These are phyloP conservation scores for Mythimna pallens DNA, from an alignment of 2,888 invertebrate species.

Conservation along the genomic window DNA sequence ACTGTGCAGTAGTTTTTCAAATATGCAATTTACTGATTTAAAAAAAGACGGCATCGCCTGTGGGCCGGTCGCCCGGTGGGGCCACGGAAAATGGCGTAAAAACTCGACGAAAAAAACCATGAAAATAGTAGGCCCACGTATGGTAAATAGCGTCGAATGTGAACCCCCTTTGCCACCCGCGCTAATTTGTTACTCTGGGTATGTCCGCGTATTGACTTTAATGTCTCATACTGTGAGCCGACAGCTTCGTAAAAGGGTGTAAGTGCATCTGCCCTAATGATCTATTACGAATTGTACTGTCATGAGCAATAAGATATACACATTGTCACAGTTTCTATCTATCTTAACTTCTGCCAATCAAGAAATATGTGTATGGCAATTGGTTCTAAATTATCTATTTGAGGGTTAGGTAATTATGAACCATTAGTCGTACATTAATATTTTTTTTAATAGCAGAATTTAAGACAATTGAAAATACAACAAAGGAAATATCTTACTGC, in stretches of 20 bases:
- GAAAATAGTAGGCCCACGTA: constrained; percentile 85
- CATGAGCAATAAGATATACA: no score
- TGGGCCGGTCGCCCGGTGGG: constrained; percentile 80
- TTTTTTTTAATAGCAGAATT: no score
- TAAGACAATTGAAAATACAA: no score
- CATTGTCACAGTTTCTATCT: no score
- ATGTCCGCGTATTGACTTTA: constrained; percentile 67
- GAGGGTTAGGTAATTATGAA: no score
- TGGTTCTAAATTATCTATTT: no score
- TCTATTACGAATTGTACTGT: neutral
- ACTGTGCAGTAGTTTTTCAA: constrained; percentile 86
- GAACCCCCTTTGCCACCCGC: constrained; percentile 66
- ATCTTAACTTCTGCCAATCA: no score
- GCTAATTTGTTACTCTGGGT: constrained; percentile 76
- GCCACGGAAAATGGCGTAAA: constrained; percentile 85
- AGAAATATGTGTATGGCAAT: no score
- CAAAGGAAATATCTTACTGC: no score
- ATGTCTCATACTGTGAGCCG: constrained; percentile 49
- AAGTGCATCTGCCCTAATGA: constrained; percentile 16
- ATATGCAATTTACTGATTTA: constrained; percentile 90
- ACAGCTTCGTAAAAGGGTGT: constrained; percentile 9
- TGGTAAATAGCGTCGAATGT: constrained; percentile 84
- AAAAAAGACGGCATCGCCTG: constrained; percentile 78
- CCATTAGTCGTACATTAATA: no score
- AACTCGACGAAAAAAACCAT: constrained; percentile 80